Conservation (phyloP, 1,140 invertebrate genomes). For the Lordiphosa collinella region DNA sequence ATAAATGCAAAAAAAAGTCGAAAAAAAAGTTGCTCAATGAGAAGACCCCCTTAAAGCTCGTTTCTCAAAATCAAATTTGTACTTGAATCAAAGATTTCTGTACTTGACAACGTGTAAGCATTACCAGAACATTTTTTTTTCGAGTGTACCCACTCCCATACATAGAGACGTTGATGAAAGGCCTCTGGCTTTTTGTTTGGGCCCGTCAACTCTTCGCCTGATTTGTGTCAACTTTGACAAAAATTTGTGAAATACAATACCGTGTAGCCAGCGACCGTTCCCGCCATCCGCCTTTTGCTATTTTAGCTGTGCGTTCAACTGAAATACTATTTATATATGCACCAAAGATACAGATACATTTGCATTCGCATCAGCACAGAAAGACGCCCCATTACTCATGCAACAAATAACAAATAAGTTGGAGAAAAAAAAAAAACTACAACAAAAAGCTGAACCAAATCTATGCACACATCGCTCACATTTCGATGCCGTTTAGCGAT, state of each 20-base stretch:
- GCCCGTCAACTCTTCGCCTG: constrained; percentile 20
- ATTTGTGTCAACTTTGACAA: constrained; percentile 68
- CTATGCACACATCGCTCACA: constrained; percentile 61
- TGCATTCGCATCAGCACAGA: constrained; percentile 62
- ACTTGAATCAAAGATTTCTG: too few relatives aligned
- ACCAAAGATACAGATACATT: constrained; percentile 52
- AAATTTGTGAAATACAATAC: constrained; percentile 66
- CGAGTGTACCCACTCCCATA: constrained; percentile 2
- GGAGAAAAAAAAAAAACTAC: constrained; percentile 11
- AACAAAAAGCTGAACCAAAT: constrained; percentile 27
- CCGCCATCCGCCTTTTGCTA: constrained; percentile 41
- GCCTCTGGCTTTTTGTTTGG: constrained; percentile 40
- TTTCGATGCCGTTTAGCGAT: constrained; percentile 67
- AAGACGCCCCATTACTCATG: constrained; percentile 59
- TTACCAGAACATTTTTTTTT: too few relatives aligned
- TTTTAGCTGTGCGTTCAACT: constrained; percentile 73
- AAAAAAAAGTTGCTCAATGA: too few relatives aligned
- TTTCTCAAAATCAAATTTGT: too few relatives aligned
- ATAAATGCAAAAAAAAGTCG: too few relatives aligned
- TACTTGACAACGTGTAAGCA: too few relatives aligned
- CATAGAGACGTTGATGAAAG: constrained; percentile 24
- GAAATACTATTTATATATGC: constrained; percentile 77
- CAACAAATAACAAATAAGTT: constrained; percentile 46
- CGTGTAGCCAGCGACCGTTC: constrained; percentile 8
- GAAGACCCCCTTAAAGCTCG: too few relatives aligned